Base-by-base conservation (phyloP, 2,113 vertebrate genomes). In the Salvelinus fontinalis region DNA sequence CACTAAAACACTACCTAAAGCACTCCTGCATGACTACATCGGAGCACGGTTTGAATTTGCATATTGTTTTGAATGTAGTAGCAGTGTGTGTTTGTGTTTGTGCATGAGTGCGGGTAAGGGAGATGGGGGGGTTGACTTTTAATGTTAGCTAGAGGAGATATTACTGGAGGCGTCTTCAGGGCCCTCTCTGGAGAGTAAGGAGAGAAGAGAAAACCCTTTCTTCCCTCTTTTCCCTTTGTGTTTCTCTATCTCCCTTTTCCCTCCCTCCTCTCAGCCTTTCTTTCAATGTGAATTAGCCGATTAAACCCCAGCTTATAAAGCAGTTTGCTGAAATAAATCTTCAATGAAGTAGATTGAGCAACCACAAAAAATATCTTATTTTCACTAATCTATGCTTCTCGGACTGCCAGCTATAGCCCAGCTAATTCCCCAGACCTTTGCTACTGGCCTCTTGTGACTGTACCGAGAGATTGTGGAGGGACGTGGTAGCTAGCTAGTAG, bases 11-110 rank as follows among this genome's bases (percentile, higher is more conserved):
- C 71, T 4, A n/a, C 44, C 31, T 70, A 27, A 69, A 48, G 48
- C 39, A 24, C 60, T 49, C 73, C 44, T 22, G 51, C 12, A n/a
- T 39, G 11, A 39, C 66, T 16, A 22, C 24, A 39, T 34, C 44
- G 29, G 24, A 72, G 57, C 18, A 66, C 64, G 65, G 70, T 44
- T 16, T 71, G 67, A 62, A 44, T 57, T 57, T 71, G n/a, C 24
- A 13, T 22, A 44, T 18, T 71, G 70, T 70, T 20, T 22, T 18
- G 34, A 39, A 44, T 31, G 16, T 18, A 24, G 69, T 44, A 44
- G 39, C 39, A 44, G 39, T 12, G 39, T 22, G 20, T 49, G 39
- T 22, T 16, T 70, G 22, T 70, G 51, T 34, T 26, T 11, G 51
- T 29, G 26, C 34, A 26, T 60, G 24, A 34, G 54, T 44, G 39